These are phyloP conservation scores for Hippopotamyrus pictus DNA, from an alignment of 2,797 vertebrate genomes.

Conservation along the genomic window DNA sequence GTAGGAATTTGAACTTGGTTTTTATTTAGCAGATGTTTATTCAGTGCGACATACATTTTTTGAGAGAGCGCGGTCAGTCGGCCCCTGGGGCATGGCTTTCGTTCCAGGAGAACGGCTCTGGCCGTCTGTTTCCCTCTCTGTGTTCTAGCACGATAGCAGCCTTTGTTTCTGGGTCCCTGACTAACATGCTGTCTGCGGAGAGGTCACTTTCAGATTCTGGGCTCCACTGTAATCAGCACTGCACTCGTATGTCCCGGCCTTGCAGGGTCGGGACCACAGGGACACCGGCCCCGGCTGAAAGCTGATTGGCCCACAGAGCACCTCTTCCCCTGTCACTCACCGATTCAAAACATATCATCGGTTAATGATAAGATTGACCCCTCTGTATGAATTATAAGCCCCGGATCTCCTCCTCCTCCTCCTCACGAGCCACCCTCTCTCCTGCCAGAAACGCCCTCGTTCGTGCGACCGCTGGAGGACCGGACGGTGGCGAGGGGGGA, in stretches of 20 bases:
- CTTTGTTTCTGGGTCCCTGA: background rate
- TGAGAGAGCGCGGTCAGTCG: background rate
- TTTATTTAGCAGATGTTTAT: background rate
- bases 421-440: background rate
- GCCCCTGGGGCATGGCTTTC: background rate
- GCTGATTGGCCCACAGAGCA: background rate
- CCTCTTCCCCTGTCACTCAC: background rate
- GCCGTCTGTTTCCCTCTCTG: background rate
- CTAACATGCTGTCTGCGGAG: background rate
- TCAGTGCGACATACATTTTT: background rate
- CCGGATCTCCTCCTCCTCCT: background rate
- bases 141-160: background rate
- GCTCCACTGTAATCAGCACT: background rate
- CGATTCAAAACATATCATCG: background rate
- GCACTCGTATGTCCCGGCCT: background rate
- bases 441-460: constrained; percentile 68
- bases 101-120: background rate
- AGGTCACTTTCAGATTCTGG: background rate
- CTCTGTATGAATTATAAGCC: background rate
- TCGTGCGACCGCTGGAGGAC: constrained; percentile 68
- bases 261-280: background rate
- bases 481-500: constrained; percentile 67
- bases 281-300: background rate
- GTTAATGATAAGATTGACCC: background rate
- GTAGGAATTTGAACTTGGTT: background rate